These are phyloP conservation scores for Misgurnus anguillicaudatus DNA, from an alignment of 2,113 vertebrate genomes.

Conservation along the genomic window DNA sequence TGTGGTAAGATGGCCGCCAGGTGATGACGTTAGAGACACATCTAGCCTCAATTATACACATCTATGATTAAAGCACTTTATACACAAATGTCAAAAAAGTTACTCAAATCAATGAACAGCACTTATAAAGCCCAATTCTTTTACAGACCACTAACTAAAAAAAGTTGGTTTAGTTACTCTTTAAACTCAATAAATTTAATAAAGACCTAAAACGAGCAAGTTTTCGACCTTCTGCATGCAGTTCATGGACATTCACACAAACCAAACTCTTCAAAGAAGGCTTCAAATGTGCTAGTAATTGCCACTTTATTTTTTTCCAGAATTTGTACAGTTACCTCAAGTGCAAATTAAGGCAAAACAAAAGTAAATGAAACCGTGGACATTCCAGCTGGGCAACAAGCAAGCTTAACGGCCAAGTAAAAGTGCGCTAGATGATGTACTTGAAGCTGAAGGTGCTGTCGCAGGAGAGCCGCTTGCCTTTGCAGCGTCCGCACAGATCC, in stretches of 20 bases:
- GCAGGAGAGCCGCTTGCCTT: constrained; percentile 93
- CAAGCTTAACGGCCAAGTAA: background rate
- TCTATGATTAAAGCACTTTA: too few species aligned
- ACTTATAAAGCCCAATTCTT: too few species aligned
- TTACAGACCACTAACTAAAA: too few species aligned
- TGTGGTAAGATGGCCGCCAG: too few species aligned
- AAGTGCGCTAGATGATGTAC: constrained; percentile 84
- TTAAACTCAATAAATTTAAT: too few species aligned
- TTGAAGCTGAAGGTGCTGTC: constrained; percentile 99
- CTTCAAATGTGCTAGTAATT: constrained; percentile 59
- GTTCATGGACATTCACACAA: background rate
- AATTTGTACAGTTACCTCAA: constrained; percentile 30
- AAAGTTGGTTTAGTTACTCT: too few species aligned
- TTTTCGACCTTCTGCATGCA: too few species aligned
- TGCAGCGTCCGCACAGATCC: constrained; percentile 95
- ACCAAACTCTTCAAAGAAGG: background rate
- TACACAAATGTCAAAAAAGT: too few species aligned
- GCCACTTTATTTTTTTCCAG: constrained; percentile 60
- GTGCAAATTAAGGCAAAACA: constrained; percentile 63
- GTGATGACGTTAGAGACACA: too few species aligned
- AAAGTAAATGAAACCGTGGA: constrained; percentile 53
- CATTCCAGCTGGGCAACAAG: constrained; percentile 8
- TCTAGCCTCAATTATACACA: too few species aligned
- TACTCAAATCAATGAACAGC: too few species aligned
- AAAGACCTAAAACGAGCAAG: too few species aligned